Evolutionary conservation across 2,888 invertebrate genomes (phyloP), one percentile per base, ranked within the genome.

Genomic region (Hirtodrosophila confusa): DNA sequence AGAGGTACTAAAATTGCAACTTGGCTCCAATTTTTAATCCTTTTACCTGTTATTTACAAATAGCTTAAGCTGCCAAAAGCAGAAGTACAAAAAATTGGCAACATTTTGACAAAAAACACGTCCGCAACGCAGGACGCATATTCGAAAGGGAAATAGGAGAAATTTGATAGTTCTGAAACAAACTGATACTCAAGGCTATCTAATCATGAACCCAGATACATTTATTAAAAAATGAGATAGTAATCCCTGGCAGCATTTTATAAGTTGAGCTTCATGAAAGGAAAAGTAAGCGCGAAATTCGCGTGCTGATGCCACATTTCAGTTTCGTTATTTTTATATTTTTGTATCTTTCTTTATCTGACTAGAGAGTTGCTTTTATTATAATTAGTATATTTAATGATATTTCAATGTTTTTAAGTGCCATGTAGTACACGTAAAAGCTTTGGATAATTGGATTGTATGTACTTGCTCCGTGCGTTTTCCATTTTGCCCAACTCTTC

Each of bases 281-380:
- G 45, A 75, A 74, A 63, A 70, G 49, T 56, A 51, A 41, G 44
- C 37, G 41, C 41, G 27, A 57, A 71, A 50, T 53, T 77, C 65
- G 77, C 78, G 77, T 77, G 77, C 17, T 64, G 37, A 35, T 39
- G 60, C 63, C 75, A 64, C 75, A 75, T 78, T 78, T 77, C 37
- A 56, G 45, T 58, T 69, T 74, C 54, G 51, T 65, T 37, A 58
- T 49, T 57, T 55, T 35, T 31, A 9, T 9, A 8, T 31, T 31
- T 31, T 31, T 31, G 31, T 4, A 6, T 7, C 36, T 41, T 17
- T 48, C 35, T 37, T 43, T 53, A 31, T 44, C 37, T 44, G 48
- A 36, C 40, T 53, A 2, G 27, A 23, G 35, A 54, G 45, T 40
- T 43, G 44, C 40, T 51, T 24, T 56, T 56, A 33, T 53, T 60